These are phyloP conservation scores for Anarrhichthys ocellatus DNA, from an alignment of 2,113 vertebrate species.

Conservation along the genomic window DNA sequence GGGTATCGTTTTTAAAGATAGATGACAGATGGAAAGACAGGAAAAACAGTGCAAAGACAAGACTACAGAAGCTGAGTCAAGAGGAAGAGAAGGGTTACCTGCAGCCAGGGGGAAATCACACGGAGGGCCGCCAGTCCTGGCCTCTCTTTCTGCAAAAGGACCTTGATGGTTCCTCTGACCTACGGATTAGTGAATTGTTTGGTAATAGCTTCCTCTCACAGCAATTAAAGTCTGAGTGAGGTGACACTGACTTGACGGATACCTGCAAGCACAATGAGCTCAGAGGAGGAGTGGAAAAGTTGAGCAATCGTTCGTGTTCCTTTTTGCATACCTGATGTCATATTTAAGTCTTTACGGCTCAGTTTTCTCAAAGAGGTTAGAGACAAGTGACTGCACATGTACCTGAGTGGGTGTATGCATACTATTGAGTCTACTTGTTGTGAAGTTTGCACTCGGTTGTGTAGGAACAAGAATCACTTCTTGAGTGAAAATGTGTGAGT, in stretches of 20 bases:
- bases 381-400: slow-evolving; percentile 45
- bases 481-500: slow-evolving; percentile 21
- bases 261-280: slow-evolving; percentile 40
- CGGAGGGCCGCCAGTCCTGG: slow-evolving; percentile 8
- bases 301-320: slow-evolving; percentile 17
- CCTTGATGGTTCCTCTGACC: slow-evolving; percentile 26
- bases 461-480: neutral
- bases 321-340: slow-evolving; percentile 68
- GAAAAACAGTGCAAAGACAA: slow-evolving; percentile 25
- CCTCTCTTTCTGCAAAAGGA: slow-evolving; percentile 5
- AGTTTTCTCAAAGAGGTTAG: slow-evolving; percentile 42
- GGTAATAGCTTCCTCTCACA: slow-evolving; percentile 44
- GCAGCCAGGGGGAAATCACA: slow-evolving; percentile 63
- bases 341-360: slow-evolving; percentile 41
- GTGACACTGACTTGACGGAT: slow-evolving; percentile 57
- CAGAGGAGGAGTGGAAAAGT: slow-evolving; percentile 46
- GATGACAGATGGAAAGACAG: slow-evolving; percentile 64
- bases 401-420: slow-evolving; percentile 29
- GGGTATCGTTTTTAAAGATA: slow-evolving; percentile 9
- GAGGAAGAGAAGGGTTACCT: slow-evolving; percentile 65
- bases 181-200: slow-evolving; percentile 47
- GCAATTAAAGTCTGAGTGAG: slow-evolving; percentile 35
- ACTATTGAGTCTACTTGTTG: neutral
- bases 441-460: neutral
- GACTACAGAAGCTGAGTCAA: slow-evolving; percentile 39